These are phyloP conservation scores for Phodopus roborovskii DNA, from an alignment of 2,113 vertebrate genomes.

Conservation along the genomic window DNA sequence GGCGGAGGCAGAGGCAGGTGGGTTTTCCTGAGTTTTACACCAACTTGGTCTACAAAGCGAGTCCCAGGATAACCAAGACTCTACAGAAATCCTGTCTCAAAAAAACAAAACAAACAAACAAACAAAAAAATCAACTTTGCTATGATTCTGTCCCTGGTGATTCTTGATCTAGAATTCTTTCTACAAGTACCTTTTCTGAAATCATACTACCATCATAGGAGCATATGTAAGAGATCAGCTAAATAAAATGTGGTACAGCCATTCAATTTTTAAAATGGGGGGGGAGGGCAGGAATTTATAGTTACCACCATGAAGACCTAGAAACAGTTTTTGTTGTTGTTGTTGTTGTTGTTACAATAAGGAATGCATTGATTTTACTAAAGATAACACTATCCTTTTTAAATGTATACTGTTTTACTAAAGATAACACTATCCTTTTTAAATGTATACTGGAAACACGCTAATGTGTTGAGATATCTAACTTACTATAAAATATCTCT, in stretches of 20 bases:
- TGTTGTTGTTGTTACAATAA: not conserved
- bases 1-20: not conserved
- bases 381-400: not conserved
- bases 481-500: conserved; percentile 51
- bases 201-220: not conserved
- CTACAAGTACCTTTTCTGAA: not conserved
- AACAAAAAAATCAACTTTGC: not conserved
- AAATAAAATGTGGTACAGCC: conserved; percentile 9
- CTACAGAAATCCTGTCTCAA: not conserved
- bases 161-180: conserved; percentile 40
- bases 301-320: not conserved
- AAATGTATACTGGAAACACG: not conserved
- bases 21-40: not conserved
- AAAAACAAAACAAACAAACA: too few species aligned
- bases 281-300: not conserved
- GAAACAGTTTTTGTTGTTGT: not conserved
- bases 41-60: not conserved
- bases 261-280: conserved; percentile 36
- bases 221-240: not conserved
- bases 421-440: not conserved
- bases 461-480: not conserved
- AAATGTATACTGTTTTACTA: not conserved
- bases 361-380: conserved; percentile 19
- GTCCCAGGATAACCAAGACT: not conserved
- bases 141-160: not conserved